Percentiles rank a stretch among this genome's conserved stretches.
These are phyloP conservation scores for Philaenus spumarius DNA, from an alignment of 1,140 invertebrate genomes.

Conservation along the genomic window DNA sequence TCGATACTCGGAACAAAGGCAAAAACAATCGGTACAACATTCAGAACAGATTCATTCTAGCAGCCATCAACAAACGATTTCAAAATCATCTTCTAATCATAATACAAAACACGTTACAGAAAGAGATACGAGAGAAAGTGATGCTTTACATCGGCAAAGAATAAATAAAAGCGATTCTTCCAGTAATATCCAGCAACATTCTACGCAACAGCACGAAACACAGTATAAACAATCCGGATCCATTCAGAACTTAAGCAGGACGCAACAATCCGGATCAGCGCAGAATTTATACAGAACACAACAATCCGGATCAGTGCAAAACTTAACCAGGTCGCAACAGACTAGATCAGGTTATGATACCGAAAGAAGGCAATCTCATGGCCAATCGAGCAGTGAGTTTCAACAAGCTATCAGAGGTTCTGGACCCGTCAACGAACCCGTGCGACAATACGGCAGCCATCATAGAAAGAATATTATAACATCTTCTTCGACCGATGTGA, in stretches of 20 bases:
- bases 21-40: neutral
- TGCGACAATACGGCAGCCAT: constrained; percentile 21
- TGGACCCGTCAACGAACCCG: neutral
- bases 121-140: constrained; percentile 4
- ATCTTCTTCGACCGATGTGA: constrained; percentile 57
- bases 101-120: constrained; percentile 16
- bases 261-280: neutral
- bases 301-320: neutral
- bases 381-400: constrained; percentile 24
- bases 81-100: constrained; percentile 20
- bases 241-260: neutral
- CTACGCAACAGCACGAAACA: constrained; percentile 1
- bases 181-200: constrained; percentile 10
- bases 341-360: neutral
- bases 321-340: neutral
- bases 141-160: neutral
- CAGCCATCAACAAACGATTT: constrained; percentile 14
- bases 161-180: neutral
- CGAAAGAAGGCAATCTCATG: constrained; percentile 9
- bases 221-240: neutral
- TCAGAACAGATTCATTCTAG: neutral
- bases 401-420: constrained; percentile 21
- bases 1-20: neutral
- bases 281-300: neutral
- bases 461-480: constrained; percentile 66